Percentiles rank a stretch among this genome's conserved stretches.
These are phyloP conservation scores for Drosophila bocki DNA, from an alignment of 1,140 invertebrate genomes.

Conservation along the genomic window DNA sequence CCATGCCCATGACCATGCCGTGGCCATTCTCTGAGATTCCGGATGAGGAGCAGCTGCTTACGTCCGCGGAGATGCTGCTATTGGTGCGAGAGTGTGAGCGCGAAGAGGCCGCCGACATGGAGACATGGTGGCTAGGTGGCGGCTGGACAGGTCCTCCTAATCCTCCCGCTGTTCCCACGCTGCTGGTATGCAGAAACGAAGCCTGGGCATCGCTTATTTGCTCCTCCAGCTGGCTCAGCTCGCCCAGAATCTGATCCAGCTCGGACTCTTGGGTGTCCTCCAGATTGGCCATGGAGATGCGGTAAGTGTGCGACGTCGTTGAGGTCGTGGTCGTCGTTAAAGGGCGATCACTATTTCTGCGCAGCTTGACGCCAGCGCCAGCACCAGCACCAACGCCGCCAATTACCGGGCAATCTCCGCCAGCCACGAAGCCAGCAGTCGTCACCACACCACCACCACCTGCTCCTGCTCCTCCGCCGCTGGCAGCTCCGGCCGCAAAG, in stretches of 20 bases:
- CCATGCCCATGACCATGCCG: constrained; percentile 4
- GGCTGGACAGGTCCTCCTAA: constrained; percentile 56
- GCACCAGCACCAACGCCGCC: constrained; percentile 51
- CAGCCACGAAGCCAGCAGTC: constrained; percentile 34
- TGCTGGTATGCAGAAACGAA: constrained; percentile 66
- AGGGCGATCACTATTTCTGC: constrained; percentile 70
- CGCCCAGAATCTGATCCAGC: constrained; percentile 97
- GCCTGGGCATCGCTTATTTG: constrained; percentile 78
- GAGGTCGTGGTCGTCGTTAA: constrained; percentile 39
- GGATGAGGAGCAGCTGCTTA: constrained; percentile 81
- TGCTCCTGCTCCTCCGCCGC: constrained; percentile 40
- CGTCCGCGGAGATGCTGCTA: constrained; percentile 84
- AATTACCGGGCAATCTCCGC: constrained; percentile 49
- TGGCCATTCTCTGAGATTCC: constrained; percentile 79
- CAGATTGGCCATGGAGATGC: constrained; percentile 96
- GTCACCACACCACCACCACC: constrained; percentile 30
- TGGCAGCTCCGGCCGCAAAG: constrained; percentile 62
- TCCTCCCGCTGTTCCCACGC: not conserved
- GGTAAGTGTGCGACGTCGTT: constrained; percentile 86
- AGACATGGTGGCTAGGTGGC: constrained; percentile 24
- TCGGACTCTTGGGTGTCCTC: constrained; percentile 98
- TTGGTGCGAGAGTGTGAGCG: constrained; percentile 86
- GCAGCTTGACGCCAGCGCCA: constrained; percentile 76
- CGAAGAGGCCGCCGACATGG: constrained; percentile 67
- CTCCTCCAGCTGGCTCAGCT: constrained; percentile 94